Percentiles rank a stretch among this genome's conserved stretches.
Evolutionary conservation across 2,113 vertebrate species (phyloP).

Genomic region (Scomber colias): DNA sequence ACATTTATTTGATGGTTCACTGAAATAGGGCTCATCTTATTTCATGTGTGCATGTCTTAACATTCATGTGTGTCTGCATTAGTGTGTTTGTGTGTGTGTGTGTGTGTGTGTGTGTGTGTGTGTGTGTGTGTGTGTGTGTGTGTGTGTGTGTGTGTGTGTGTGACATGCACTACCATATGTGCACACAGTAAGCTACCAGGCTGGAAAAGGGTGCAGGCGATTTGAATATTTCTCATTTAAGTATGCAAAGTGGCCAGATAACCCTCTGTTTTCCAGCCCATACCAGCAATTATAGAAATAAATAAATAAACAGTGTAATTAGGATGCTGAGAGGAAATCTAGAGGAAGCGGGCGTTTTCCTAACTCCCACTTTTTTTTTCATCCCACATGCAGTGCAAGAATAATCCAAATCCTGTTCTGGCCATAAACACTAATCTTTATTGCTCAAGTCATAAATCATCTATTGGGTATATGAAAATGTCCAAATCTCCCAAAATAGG

Average conservation of each 20-base stretch:
- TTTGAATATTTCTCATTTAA: slow-evolving; percentile 77
- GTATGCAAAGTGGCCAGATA: slow-evolving; percentile 72
- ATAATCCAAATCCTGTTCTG: slow-evolving; percentile 62
- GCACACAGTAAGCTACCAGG: slow-evolving; percentile 19
- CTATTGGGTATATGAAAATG: slow-evolving; percentile 41
- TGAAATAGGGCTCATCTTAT: slow-evolving; percentile 34
- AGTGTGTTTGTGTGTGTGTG: neutral
- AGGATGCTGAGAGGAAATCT: slow-evolving; percentile 54
- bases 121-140: neutral
- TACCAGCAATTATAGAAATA: slow-evolving; percentile 71
- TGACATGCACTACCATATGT: slow-evolving; percentile 21
- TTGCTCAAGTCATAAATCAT: slow-evolving; percentile 52
- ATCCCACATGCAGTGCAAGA: slow-evolving; percentile 54
- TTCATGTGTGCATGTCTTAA: slow-evolving; percentile 32
- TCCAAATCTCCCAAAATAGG: slow-evolving; percentile 47
- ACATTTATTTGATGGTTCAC: slow-evolving; percentile 66
- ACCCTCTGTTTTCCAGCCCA: slow-evolving; percentile 53
- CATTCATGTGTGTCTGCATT: neutral
- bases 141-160: slow-evolving; percentile 1
- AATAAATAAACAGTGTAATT: slow-evolving; percentile 70
- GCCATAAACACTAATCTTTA: slow-evolving; percentile 59
- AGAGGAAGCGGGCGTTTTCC: slow-evolving; percentile 47
- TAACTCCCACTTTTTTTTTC: neutral
- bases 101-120: too few species aligned
- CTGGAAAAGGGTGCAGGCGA: slow-evolving; percentile 33